Percentiles rank a stretch among this genome's conserved stretches.
These are phyloP conservation scores for Epinephelus coioides DNA, from an alignment of 2,797 vertebrate genomes.

Conservation along the genomic window DNA sequence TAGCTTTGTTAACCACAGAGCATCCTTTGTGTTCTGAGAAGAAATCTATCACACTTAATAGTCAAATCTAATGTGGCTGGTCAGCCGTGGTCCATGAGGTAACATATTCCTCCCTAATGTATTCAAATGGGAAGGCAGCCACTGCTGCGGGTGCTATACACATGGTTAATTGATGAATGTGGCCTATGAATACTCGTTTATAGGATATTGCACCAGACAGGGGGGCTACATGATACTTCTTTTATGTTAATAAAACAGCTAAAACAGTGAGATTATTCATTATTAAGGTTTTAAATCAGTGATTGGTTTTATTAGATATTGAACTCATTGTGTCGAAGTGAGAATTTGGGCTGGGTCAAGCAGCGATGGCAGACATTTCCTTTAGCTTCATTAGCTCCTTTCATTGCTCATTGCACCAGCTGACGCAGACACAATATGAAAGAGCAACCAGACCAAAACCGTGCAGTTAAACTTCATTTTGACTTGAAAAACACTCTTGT, in stretches of 20 bases:
- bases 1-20: constrained; percentile 72
- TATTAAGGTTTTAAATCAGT: constrained; percentile 55
- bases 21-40: constrained; percentile 69
- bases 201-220: constrained; percentile 48
- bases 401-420: constrained; percentile 18
- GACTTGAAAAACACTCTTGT: constrained; percentile 47
- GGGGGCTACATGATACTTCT: constrained; percentile 39
- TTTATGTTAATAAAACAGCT: constrained; percentile 54
- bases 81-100: constrained; percentile 67
- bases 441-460: constrained; percentile 35
- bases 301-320: constrained; percentile 38
- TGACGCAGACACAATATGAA: constrained; percentile 20
- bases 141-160: constrained; percentile 60
- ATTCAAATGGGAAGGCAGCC: constrained; percentile 70
- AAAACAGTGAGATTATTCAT: constrained; percentile 48
- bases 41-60: constrained; percentile 82
- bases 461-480: constrained; percentile 42
- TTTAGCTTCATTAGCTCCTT: constrained; percentile 43
- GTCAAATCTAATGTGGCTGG: constrained; percentile 75
- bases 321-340: constrained; percentile 6
- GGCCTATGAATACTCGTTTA: constrained; percentile 65
- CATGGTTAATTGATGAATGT: constrained; percentile 82
- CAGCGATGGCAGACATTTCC: constrained; percentile 19
- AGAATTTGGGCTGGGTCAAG: constrained; percentile 13
- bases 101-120: constrained; percentile 77